These are phyloP conservation scores for Eurystomus gularis DNA, from an alignment of 2,113 vertebrate genomes.

Conservation along the genomic window DNA sequence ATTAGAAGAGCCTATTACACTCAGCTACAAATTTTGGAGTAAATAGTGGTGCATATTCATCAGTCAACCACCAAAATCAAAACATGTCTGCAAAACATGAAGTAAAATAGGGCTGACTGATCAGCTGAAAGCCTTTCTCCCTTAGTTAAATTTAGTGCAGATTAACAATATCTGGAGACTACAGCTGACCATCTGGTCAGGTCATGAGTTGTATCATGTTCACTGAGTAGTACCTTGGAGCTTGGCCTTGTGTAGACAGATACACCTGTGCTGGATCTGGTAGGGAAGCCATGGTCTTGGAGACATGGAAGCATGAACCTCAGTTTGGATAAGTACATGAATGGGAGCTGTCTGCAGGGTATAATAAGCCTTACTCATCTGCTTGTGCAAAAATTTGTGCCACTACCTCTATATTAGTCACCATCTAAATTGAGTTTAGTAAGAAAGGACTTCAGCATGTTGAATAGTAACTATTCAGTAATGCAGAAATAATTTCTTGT, in stretches of 20 bases:
- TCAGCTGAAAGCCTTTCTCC: neutral
- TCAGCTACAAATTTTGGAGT: neutral
- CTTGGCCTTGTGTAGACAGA: neutral
- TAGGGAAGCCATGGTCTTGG: neutral
- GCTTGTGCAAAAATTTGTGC: neutral
- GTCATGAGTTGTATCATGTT: neutral
- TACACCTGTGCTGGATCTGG: neutral
- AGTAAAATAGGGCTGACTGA: neutral
- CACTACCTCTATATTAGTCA: fast-evolving
- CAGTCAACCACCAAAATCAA: neutral
- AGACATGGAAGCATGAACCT: neutral
- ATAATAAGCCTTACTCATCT: neutral
- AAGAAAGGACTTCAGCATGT: neutral
- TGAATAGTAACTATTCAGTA: neutral
- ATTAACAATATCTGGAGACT: neutral
- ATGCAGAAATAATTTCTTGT: neutral
- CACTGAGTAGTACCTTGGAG: neutral
- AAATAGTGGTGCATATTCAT: neutral
- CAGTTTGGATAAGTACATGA: neutral
- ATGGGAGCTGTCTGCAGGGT: neutral
- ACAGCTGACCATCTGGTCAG: neutral
- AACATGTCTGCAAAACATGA: neutral
- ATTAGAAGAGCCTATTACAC: neutral
- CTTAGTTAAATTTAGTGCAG: neutral
- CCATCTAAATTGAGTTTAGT: neutral